Base-by-base conservation (phyloP, 2,797 vertebrate genomes). In the Glyptemys insculpta region DNA sequence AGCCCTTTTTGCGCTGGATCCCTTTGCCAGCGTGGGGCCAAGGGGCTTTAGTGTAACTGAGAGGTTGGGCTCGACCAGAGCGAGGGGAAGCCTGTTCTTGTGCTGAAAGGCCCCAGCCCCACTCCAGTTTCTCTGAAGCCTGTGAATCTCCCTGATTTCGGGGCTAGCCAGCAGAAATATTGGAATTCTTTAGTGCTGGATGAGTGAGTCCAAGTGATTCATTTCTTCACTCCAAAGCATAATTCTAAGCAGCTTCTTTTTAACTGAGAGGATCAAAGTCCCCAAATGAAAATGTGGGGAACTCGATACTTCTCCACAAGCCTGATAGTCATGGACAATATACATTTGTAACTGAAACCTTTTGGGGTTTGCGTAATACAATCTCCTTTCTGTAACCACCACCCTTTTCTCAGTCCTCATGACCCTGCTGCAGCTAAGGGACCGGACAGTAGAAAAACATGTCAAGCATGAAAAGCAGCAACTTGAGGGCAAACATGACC, bases 381-480 rank as follows among this genome's bases (percentile, higher is more conserved):
- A 98, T 97, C 95, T 94, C 89, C 92, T 95, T 95, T 96, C 96
- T 97, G 90, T 95, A 95, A 92, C 95, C 96, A 96, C 96, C 96
- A 95, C 94, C 93, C 94, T 91, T 19, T 23, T 27, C 88, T 94
- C 95, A 79, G 89, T 92, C 88, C 89, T 80, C 21, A 0, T 93
- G 88, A 94, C 87, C 95, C 95, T 90, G 79, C 81, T 29, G 34
- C 94, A 93, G 93, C 91, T 81, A 90, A 96, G 94, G 96, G 90
- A 50, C 79, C 7, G 97, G 97, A 97, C 97, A 97, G 97, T 97
- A 95, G 95, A 94, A 97, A 97, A 98, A 97, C 97, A 97, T 97
- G 96, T 97, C 98, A 97, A 94, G 97, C 97, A 97, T 97, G 96
- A 97, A 97, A 97, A 97, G 97, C 94, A 92, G 96, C 97, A 93